Conservation (phyloP, 2,113 vertebrate genomes). For the Opisthocomus hoazin region DNA sequence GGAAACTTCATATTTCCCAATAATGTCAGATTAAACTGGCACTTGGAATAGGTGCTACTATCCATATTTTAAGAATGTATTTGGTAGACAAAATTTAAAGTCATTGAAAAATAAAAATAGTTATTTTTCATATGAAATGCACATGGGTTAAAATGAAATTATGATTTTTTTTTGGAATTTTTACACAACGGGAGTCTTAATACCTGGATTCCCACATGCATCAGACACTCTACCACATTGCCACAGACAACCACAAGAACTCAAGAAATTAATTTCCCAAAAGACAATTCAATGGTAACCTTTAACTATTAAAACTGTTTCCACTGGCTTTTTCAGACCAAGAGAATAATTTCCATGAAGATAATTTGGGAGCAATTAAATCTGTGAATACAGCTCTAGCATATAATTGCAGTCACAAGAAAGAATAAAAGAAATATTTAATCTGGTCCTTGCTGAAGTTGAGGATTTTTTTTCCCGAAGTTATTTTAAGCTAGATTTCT, state of each 20-base stretch:
- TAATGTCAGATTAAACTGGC: background rate
- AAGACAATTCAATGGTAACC: background rate
- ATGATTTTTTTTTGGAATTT: background rate
- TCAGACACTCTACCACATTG: background rate
- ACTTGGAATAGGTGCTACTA: background rate
- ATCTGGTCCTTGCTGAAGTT: background rate
- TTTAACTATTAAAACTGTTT: background rate
- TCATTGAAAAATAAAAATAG: background rate
- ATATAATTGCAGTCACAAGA: background rate
- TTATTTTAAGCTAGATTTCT: background rate
- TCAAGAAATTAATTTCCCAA: background rate
- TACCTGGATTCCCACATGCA: background rate
- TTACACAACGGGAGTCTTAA: background rate
- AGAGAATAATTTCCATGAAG: background rate
- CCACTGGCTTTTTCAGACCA: background rate
- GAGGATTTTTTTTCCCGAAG: accelerated
- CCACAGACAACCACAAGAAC: background rate
- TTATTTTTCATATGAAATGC: background rate
- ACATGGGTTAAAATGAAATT: background rate
- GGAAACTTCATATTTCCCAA: background rate
- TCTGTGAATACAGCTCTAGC: background rate
- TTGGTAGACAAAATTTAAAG: background rate
- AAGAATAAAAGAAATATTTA: background rate
- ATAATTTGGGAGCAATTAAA: constrained; percentile 11
- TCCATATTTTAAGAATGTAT: background rate